A percentile compares a stretch with the other conserved stretches of the same genome.
phyloP scores from a whole-genome alignment of 2,797 vertebrate genomes.

The Acanthurus lineatus region DNA sequence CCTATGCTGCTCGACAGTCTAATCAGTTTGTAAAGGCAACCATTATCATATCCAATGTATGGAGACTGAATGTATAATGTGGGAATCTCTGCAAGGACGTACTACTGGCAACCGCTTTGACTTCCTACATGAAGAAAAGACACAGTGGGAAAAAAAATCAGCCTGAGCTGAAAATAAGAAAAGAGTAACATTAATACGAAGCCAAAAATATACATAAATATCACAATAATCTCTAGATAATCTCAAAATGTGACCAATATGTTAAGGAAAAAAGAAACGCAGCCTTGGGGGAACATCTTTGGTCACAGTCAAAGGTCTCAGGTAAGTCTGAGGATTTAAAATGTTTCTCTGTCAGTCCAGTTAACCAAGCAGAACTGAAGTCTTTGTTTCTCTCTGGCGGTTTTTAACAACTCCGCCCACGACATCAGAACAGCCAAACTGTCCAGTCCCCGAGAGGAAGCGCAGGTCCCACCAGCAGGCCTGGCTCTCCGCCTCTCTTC shows the following conservation, averaged over 20 bases:
- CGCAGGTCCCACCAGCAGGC: constrained; percentile 35
- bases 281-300: background rate
- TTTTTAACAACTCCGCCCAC: constrained; percentile 32
- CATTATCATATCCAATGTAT: constrained; percentile 26
- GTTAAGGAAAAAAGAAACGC: background rate
- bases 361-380: constrained; percentile 34
- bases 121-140: background rate
- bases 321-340: background rate
- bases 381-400: background rate
- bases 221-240: too few species aligned
- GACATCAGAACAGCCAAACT: constrained; percentile 16
- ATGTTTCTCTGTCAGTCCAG: constrained; percentile 12
- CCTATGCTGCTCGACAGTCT: constrained; percentile 23
- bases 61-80: constrained; percentile 7
- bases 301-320: background rate
- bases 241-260: background rate
- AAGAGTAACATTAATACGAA: background rate
- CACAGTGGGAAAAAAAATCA: background rate
- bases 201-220: too few species aligned
- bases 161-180: background rate
- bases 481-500: constrained; percentile 47
- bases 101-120: background rate
- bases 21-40: constrained; percentile 33
- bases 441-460: constrained; percentile 29
- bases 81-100: background rate